Evolutionary conservation across 2,888 invertebrate species (phyloP), one percentile per base, ranked within the genome.

Genomic region (Thumatha senex): DNA sequence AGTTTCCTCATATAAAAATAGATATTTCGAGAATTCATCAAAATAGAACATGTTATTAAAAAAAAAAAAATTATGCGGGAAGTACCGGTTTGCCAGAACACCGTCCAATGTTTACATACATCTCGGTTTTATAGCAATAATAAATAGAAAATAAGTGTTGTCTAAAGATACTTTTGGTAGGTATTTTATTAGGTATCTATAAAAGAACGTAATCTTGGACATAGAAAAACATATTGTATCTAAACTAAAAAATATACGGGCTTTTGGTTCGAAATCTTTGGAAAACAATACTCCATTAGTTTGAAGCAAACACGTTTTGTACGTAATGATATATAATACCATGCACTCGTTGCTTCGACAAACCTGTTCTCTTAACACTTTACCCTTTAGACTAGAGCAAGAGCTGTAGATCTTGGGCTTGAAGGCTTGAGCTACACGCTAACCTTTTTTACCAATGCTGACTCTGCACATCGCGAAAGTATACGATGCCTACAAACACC

Each of bases 321-420:
- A 72, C 68, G 68, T 74, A 76, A 77, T 70, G 63, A 58, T 58
- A 48, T 64, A 74, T 75, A 68, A 71, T 68, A 63, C 67, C 54
- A 55, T 63, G 52, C 56, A 60, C 58, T 53, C 67, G 67, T 60
- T 58, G 58, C 67, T 67, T 75, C 68, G 68, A 74, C 68, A 67
- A 82, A 82, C 81, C 79, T 67, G 82, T 82, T 78, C 18, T 61
- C 63, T n/a, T n/a, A 67, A 66, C 66, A 55, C 54, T 65, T 48
- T 56, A 65, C 61, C 68, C 63, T 38, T 44, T 58, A 24, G 58
- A 52, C 40, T 58, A 24, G 58, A 52, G 48, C 39, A 46, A 40
- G 14, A 14, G 40, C 39, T 43, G 34, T 35, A 31, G 38, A 49
- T 38, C 33, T 38, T 50, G 43, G 54, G 71, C 70, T 73, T 74